Base-by-base conservation (phyloP, 1,140 invertebrate genomes). In the Trissolcus basalis region DNA sequence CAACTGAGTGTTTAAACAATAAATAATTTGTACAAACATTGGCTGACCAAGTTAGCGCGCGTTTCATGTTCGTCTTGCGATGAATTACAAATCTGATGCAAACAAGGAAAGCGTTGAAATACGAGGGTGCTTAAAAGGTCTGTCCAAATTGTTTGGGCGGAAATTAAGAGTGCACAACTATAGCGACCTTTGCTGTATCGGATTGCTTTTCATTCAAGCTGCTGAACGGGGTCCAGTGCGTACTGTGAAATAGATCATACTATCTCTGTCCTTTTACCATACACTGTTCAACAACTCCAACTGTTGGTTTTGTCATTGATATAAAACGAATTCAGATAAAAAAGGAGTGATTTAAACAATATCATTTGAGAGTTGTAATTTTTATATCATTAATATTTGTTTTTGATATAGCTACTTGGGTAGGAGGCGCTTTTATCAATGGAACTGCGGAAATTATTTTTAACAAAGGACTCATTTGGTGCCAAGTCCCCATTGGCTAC, bases 351-450 rank as follows among this genome's bases (percentile, higher is more conserved):
- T n/a, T n/a, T n/a, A n/a, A n/a, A n/a, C n/a, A n/a, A n/a, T n/a
- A n/a, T n/a, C n/a, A n/a, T n/a, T n/a, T n/a, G n/a, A n/a, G n/a
- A n/a, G n/a, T n/a, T n/a, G n/a, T n/a, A n/a, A n/a, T n/a, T n/a
- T n/a, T n/a, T n/a, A n/a, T n/a, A n/a, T n/a, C n/a, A n/a, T 27
- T 27, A 27, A 27, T 27, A 27, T 27, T 27, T 27, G 1, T 27
- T 27, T 27, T 27, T 27, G 1, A 6, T 3, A 4, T 81, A 94
- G 93, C 93, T 15, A 94, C 93, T 39, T 94, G 94, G 93, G 93
- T 95, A 9, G 94, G 94, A 16, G 94, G 94, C 41, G 94, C 93
- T 14, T 96, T 95, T 83, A 93, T 96, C 64, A 95, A 95, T 86
- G 95, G 94, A 51, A 94, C 94, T 19, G 93, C 94, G 1, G 95